Percentiles rank a stretch among this genome's conserved stretches.
These are phyloP conservation scores for Phalacrocorax brasilianus DNA, from an alignment of 2,113 vertebrate species.

Conservation along the genomic window DNA sequence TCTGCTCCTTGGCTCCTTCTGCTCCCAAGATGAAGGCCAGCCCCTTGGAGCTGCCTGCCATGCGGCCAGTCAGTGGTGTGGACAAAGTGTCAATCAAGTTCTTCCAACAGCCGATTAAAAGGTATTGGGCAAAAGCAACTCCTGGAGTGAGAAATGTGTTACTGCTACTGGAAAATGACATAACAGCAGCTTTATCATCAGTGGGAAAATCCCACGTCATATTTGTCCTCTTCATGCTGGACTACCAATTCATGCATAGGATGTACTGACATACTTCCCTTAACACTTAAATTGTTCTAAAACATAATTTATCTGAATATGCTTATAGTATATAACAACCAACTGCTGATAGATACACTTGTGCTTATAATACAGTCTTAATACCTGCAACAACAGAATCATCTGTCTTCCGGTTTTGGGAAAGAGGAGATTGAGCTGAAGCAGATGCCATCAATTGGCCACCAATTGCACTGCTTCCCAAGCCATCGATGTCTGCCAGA, in stretches of 20 bases:
- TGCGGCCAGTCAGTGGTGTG: conserved; percentile 89
- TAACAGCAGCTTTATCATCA: not conserved
- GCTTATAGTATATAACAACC: not conserved
- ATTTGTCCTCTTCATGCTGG: not conserved
- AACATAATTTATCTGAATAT: not conserved
- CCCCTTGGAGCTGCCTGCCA: conserved; percentile 92
- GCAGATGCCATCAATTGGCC: conserved; percentile 88
- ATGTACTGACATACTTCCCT: not conserved
- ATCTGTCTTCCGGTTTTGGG: conserved; percentile 75
- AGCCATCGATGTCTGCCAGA: conserved; percentile 88
- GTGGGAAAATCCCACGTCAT: not conserved
- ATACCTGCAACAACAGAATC: conserved; percentile 87
- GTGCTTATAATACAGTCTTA: not conserved
- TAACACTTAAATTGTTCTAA: not conserved
- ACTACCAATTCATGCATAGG: not conserved
- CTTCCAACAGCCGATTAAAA: conserved; percentile 95
- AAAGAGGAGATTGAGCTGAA: conserved; percentile 81
- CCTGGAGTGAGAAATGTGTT: conserved; percentile 70
- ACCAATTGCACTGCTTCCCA: conserved; percentile 93
- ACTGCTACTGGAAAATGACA: not conserved
- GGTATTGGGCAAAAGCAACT: conserved; percentile 88
- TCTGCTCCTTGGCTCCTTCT: conserved; percentile 92
- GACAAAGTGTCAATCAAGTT: conserved; percentile 96
- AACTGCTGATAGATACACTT: not conserved
- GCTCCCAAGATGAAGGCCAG: conserved; percentile 91